These are phyloP conservation scores for Furcifer pardalis DNA, from an alignment of 2,797 vertebrate species.

Conservation along the genomic window DNA sequence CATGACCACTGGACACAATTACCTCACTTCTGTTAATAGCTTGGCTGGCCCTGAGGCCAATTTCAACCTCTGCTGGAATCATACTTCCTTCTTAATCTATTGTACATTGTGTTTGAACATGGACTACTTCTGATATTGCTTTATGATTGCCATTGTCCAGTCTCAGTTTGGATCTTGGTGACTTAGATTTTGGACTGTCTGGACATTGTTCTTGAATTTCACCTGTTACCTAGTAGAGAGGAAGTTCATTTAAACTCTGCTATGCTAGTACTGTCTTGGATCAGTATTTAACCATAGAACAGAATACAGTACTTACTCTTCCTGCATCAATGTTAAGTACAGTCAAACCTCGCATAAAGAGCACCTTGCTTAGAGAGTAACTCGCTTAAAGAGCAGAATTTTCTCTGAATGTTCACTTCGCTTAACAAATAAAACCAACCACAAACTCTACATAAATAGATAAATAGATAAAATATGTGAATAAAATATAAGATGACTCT, in stretches of 20 bases:
- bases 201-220: background rate
- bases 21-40: too few species aligned
- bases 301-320: background rate
- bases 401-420: too few species aligned
- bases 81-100: too few species aligned
- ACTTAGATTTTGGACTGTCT: background rate
- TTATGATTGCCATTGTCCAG: background rate
- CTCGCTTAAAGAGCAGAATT: too few species aligned
- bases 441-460: too few species aligned
- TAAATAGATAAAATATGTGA: background rate
- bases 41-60: too few species aligned
- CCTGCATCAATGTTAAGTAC: background rate
- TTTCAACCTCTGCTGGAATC: too few species aligned
- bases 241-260: background rate
- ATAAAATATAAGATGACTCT: background rate
- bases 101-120: background rate
- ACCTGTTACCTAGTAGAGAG: background rate
- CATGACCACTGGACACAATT: too few species aligned
- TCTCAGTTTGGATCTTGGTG: background rate
- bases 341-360: too few species aligned
- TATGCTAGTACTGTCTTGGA: too few species aligned
- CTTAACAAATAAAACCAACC: too few species aligned
- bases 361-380: too few species aligned
- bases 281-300: background rate
- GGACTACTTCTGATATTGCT: background rate